phyloP scores from a whole-genome alignment of 2,888 invertebrate species.

The Drosophila setosimentum region DNA sequence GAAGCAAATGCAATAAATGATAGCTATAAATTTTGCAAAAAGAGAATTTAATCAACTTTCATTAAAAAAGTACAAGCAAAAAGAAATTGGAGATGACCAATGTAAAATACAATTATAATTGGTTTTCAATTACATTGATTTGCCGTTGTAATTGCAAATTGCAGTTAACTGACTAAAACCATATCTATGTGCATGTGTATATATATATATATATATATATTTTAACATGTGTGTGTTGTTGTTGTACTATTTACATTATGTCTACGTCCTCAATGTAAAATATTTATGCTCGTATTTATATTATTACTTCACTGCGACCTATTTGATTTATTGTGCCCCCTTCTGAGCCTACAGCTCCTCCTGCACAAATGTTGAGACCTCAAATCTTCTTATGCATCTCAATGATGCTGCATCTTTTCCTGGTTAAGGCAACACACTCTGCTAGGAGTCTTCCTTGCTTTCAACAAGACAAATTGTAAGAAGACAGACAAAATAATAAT shows the following conservation, averaged over 20 bases:
- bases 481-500: not conserved
- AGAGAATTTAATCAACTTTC: not conserved
- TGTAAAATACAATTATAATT: not conserved
- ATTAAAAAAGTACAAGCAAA: not conserved
- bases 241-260: not conserved
- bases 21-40: not conserved
- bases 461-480: no score
- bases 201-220: no score
- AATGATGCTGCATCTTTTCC: no score
- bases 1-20: not conserved
- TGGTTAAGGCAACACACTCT: no score
- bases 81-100: not conserved
- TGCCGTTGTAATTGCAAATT: slow-evolving; percentile 13
- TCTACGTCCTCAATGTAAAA: not conserved
- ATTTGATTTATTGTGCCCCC: no score
- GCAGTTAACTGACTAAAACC: slow-evolving; percentile 11
- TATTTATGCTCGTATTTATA: not conserved
- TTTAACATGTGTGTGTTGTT: no score
- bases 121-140: slow-evolving; percentile 5
- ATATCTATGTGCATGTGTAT: not conserved
- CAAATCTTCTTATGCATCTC: no score
- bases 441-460: no score
- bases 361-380: no score
- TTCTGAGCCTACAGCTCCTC: no score
- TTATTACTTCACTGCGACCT: no score